Conservation (phyloP, 37 sponge, comb jelly and placozoan genomes). For the Haliclona indistincta region DNA sequence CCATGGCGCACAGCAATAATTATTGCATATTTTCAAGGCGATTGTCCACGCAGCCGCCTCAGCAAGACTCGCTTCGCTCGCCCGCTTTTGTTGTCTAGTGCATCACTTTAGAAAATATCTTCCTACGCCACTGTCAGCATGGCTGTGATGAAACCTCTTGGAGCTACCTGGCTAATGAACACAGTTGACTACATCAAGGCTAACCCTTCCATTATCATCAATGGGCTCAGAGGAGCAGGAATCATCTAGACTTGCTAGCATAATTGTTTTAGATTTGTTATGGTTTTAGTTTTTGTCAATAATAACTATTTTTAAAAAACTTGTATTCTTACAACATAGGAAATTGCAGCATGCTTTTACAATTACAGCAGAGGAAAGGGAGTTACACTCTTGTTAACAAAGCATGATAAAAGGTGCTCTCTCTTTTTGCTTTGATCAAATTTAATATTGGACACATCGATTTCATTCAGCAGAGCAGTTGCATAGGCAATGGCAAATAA, state of each 20-base stretch:
- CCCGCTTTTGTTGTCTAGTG: no score
- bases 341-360: no score
- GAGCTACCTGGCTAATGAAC: conserved; percentile 55
- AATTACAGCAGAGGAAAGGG: not conserved
- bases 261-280: not conserved
- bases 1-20: no score
- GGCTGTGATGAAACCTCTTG: conserved; percentile 50
- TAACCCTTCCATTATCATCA: conserved; percentile 33
- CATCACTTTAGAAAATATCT: no score
- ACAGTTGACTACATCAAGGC: conserved; percentile 43
- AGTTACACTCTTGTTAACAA: not conserved
- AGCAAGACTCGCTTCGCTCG: no score
- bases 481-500: conserved; percentile 55
- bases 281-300: not conserved
- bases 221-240: conserved; percentile 63
- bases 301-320: no score
- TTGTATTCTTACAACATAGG: no score
- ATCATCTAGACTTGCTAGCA: conserved; percentile 22
- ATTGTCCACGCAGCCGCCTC: no score
- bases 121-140: no score
- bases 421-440: conserved; percentile 41
- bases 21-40: no score
- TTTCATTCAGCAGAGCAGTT: conserved; percentile 34
- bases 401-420: conserved; percentile 24
- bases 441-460: not conserved